A percentile compares a stretch with the other conserved stretches of the same genome.
Conservation (phyloP, 2,797 vertebrate species). For the Salmo trutta region DNA sequence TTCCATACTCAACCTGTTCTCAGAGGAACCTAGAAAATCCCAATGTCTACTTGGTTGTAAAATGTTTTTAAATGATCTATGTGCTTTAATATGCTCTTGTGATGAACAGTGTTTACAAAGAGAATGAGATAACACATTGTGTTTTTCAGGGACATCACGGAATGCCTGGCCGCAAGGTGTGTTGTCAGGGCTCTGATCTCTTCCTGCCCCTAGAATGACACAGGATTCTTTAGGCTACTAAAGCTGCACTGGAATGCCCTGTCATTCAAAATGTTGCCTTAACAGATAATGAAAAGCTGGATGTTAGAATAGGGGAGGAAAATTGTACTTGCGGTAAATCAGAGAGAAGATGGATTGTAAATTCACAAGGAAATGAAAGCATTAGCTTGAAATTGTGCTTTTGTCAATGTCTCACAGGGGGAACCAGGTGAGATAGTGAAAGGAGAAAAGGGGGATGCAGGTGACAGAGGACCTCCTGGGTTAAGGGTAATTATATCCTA, state of each 20-base stretch:
- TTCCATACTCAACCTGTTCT: background rate
- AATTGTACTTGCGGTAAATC: too few relatives aligned
- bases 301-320: too few relatives aligned
- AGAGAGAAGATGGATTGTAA: too few relatives aligned
- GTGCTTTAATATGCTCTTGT: background rate
- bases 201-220: background rate
- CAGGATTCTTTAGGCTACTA: too few relatives aligned
- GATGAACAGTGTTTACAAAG: background rate
- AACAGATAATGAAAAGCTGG: too few relatives aligned
- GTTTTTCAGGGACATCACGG: slow-evolving; percentile 53
- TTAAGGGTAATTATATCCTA: slow-evolving; percentile 72
- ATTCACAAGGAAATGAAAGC: background rate
- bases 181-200: slow-evolving; percentile 1
- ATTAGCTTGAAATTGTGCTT: background rate
- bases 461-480: slow-evolving; percentile 59
- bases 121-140: background rate
- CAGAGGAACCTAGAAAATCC: background rate
- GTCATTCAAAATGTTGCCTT: too few relatives aligned
- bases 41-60: background rate
- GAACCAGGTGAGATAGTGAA: slow-evolving; percentile 76
- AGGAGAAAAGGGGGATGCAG: slow-evolving; percentile 77
- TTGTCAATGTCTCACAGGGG: slow-evolving; percentile 38
- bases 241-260: too few relatives aligned
- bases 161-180: slow-evolving; percentile 47
- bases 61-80: background rate